Evolutionary conservation across 1,140 invertebrate species (phyloP).

Genomic region (Cardiocondyla obscurior): DNA sequence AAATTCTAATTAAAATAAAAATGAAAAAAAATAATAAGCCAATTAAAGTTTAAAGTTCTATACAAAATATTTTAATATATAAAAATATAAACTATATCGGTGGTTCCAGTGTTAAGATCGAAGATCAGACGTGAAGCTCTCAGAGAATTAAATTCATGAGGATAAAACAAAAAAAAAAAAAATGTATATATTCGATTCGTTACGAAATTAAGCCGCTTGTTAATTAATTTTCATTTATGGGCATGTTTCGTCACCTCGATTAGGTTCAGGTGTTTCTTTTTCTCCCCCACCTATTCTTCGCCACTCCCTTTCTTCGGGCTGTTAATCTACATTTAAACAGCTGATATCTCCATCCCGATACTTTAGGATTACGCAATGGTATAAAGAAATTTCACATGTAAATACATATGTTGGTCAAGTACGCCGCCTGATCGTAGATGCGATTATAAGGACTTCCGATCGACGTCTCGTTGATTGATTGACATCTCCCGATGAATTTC

Average conservation of each 20-base stretch:
- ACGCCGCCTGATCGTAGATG: background rate
- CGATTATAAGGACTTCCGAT: background rate
- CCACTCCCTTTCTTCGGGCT: too few species aligned
- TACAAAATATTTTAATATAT: too few species aligned
- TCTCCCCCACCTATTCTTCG: background rate
- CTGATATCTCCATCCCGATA: background rate
- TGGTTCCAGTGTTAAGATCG: too few species aligned
- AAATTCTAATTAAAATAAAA: too few species aligned
- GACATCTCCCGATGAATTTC: background rate
- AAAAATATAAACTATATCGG: too few species aligned
- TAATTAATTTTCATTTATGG: background rate
- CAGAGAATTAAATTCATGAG: background rate
- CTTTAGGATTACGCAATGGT: background rate
- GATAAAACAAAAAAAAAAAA: background rate
- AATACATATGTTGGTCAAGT: background rate
- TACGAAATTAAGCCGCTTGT: background rate
- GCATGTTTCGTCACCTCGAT: background rate
- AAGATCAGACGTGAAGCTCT: background rate
- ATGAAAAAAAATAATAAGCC: too few species aligned
- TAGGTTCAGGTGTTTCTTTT: background rate
- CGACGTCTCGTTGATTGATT: background rate
- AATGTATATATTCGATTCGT: too few species aligned
- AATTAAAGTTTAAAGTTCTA: too few species aligned
- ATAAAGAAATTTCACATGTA: background rate
- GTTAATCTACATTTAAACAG: slow-evolving; percentile 10